These are phyloP conservation scores for Drosophila mojavensis DNA, from an alignment of 1,140 invertebrate genomes.

Conservation along the genomic window DNA sequence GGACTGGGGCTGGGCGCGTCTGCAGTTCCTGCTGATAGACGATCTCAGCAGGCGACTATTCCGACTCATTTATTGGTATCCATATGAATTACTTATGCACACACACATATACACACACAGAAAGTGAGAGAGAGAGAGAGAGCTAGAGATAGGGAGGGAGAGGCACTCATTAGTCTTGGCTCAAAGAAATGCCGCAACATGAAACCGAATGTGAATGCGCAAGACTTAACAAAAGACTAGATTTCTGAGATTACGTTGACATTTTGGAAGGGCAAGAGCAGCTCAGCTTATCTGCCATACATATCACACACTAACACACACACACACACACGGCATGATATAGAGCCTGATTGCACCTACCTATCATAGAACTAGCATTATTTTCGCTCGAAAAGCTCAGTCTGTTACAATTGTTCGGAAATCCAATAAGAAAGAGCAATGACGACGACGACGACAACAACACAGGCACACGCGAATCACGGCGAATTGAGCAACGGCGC, in stretches of 20 bases:
- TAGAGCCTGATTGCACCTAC: conserved; percentile 37
- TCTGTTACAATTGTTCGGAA: conserved; percentile 12
- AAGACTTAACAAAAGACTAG: conserved; percentile 59
- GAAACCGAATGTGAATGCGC: conserved; percentile 19
- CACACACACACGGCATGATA: neutral
- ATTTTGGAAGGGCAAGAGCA: conserved; percentile 52
- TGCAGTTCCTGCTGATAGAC: conserved; percentile 21
- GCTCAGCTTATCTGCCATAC: conserved; percentile 47
- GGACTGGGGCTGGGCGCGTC: conserved; percentile 25
- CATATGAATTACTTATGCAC: conserved; percentile 36
- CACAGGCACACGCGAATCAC: conserved; percentile 11
- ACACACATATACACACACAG: conserved; percentile 16
- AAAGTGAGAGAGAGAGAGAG: neutral
- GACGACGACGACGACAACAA: neutral
- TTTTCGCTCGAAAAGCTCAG: conserved; percentile 2
- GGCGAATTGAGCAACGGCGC: neutral
- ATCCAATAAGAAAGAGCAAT: neutral
- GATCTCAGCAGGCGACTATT: conserved; percentile 42
- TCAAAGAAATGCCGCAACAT: conserved; percentile 35
- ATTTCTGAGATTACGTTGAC: conserved; percentile 64
- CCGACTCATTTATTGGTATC: conserved; percentile 41
- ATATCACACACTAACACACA: conserved; percentile 18
- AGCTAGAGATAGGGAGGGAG: neutral
- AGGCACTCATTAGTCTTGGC: conserved; percentile 29
- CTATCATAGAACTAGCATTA: conserved; percentile 46